phyloP scores from a whole-genome alignment of 2,888 invertebrate genomes.

The Corbicula japonica region DNA sequence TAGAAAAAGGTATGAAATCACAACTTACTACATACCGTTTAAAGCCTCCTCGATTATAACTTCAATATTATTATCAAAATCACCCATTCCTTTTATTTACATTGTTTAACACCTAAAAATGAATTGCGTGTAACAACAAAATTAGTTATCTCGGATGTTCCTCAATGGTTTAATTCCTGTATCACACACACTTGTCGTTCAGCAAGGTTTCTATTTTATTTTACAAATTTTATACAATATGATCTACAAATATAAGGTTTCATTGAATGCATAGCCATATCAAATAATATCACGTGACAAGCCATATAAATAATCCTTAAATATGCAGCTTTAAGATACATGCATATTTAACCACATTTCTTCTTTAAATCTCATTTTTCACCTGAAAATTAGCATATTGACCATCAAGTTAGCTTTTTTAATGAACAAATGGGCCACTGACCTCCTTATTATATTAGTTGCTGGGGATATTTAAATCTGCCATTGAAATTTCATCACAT shows the following conservation, averaged over 20 bases:
- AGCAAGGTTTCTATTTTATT: too few species aligned
- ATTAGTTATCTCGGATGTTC: too few species aligned
- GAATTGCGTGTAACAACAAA: too few species aligned
- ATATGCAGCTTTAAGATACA: constrained; percentile 8
- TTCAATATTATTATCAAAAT: constrained; percentile 56
- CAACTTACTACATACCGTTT: too few species aligned
- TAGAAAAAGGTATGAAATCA: too few species aligned
- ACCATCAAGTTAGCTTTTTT: constrained; percentile 8
- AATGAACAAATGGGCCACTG: background rate
- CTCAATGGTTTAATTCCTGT: too few species aligned
- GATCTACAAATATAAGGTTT: constrained; percentile 6
- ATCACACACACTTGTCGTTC: too few species aligned
- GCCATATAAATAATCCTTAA: constrained; percentile 24
- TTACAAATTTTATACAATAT: too few species aligned
- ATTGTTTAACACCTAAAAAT: constrained; percentile 35
- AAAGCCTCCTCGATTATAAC: constrained; percentile 45
- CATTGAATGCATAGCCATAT: constrained; percentile 10
- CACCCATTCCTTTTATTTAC: constrained; percentile 38
- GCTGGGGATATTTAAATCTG: constrained; percentile 1
- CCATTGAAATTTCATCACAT: constrained; percentile 38
- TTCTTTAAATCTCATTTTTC: too few species aligned
- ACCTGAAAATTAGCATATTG: too few species aligned
- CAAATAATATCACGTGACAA: constrained; percentile 23
- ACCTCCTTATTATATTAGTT: background rate
- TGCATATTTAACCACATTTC: too few species aligned